A percentile compares a stretch with the other conserved stretches of the same genome.
These are phyloP conservation scores for Cenopis cana DNA, from an alignment of 2,888 invertebrate genomes.

Conservation along the genomic window DNA sequence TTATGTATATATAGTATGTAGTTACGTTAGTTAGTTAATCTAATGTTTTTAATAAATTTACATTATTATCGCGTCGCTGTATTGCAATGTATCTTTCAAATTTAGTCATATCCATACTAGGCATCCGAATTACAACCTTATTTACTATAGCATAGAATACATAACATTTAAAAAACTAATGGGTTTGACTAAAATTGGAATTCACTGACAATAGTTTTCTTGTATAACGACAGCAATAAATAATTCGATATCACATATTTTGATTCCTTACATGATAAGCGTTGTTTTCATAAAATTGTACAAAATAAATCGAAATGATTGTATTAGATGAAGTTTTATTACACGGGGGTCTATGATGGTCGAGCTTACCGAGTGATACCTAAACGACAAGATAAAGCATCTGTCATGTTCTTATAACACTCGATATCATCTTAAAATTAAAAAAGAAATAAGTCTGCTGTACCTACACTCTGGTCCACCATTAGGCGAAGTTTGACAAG, in stretches of 20 bases:
- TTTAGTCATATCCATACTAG: background rate
- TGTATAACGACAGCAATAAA: conserved; percentile 19
- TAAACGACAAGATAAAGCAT: no score
- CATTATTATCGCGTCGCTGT: background rate
- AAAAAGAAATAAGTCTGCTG: no score
- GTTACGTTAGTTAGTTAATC: conserved; percentile 14
- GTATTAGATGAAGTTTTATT: background rate
- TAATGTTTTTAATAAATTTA: conserved; percentile 4
- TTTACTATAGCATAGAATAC: background rate
- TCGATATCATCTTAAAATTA: no score
- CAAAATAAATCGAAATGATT: conserved; percentile 31
- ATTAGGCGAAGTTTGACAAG: no score
- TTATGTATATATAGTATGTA: conserved; percentile 17
- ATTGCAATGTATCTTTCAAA: conserved; percentile 1
- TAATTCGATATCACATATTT: conserved; percentile 20
- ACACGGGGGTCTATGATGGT: no score
- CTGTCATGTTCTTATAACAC: no score
- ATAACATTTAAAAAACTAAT: background rate
- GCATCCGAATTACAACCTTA: background rate
- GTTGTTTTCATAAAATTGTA: conserved; percentile 33
- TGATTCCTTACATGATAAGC: conserved; percentile 16
- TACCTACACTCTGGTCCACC: no score
- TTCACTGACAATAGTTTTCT: background rate
- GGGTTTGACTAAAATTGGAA: conserved; percentile 2
- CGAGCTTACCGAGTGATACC: background rate